Evolutionary conservation across 2,113 vertebrate species (phyloP).

Genomic region (Labrus mixtus): DNA sequence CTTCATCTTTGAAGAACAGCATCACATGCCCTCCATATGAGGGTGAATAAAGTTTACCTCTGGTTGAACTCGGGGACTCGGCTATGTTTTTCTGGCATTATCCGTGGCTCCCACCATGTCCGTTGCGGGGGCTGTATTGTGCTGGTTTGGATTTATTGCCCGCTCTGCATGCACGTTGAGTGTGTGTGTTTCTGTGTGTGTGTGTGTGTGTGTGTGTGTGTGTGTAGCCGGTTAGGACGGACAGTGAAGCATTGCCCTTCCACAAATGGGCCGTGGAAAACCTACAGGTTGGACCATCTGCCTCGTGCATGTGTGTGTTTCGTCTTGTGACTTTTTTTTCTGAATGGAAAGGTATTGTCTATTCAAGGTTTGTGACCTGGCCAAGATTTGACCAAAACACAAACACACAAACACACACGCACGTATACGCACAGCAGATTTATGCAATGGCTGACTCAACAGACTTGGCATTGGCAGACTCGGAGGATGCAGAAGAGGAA

Average conservation of each 20-base stretch:
- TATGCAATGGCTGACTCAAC: conserved; percentile 56
- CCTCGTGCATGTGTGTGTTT: conserved; percentile 6
- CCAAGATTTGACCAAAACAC: conserved; percentile 6
- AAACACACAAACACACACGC: neutral
- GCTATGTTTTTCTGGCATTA: conserved; percentile 57
- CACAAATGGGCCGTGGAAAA: conserved; percentile 55
- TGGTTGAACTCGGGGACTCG: conserved; percentile 63
- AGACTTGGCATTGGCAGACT: conserved; percentile 46
- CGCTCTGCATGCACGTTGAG: conserved; percentile 21
- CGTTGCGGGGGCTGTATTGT: conserved; percentile 62
- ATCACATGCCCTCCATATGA: conserved; percentile 42
- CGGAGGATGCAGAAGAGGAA: conserved; percentile 38
- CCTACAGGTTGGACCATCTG: conserved; percentile 70
- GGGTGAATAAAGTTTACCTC: conserved; percentile 68
- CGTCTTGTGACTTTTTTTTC: conserved; percentile 37
- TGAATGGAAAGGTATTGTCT: conserved; percentile 53
- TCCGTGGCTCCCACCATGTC: conserved; percentile 50
- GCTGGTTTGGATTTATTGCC: conserved; percentile 70
- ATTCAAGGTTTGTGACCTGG: conserved; percentile 46
- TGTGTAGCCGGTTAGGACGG: conserved; percentile 27
- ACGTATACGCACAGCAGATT: conserved; percentile 32
- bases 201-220: conserved; percentile 27
- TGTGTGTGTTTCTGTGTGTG: conserved; percentile 29
- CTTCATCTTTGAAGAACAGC: conserved; percentile 27
- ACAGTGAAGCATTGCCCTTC: conserved; percentile 62